Percentiles rank a stretch among this genome's conserved stretches.
phyloP scores from a whole-genome alignment of 1,140 invertebrate genomes.

The Rhizoglyphus robini region DNA sequence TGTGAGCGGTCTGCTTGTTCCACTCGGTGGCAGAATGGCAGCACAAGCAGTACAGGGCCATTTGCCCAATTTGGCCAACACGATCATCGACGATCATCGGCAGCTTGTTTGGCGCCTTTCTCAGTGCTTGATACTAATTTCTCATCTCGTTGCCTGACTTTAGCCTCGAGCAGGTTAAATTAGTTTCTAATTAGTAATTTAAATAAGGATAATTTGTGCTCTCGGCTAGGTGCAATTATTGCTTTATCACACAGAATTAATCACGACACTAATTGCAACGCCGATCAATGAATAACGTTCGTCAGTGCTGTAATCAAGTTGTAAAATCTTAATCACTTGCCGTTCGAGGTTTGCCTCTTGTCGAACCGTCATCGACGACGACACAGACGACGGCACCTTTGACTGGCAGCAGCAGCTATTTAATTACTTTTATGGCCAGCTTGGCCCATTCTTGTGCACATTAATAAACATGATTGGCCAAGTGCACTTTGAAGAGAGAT shows the following conservation, averaged over 20 bases:
- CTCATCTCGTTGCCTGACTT: not conserved
- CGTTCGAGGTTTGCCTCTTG: not conserved
- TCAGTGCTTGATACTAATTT: not conserved
- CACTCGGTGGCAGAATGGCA: no score
- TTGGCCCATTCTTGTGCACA: no score
- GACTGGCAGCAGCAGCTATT: not conserved
- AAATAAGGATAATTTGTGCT: conserved; percentile 6
- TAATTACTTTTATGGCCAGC: no score
- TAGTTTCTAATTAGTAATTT: conserved; percentile 19
- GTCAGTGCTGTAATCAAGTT: not conserved
- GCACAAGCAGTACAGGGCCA: no score
- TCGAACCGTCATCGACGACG: not conserved
- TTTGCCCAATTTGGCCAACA: no score
- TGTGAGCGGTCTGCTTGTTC: no score
- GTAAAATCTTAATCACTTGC: not conserved
- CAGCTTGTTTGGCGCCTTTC: not conserved
- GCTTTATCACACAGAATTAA: conserved; percentile 17
- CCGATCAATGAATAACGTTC: not conserved
- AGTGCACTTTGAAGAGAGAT: no score
- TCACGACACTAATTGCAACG: conserved; percentile 6
- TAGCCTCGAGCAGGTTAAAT: not conserved
- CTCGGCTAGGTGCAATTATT: conserved; percentile 6
- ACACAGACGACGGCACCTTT: conserved; percentile 6
- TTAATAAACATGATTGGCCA: conserved; percentile 12
- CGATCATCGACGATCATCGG: no score